Evolutionary conservation across 2,797 vertebrate species (phyloP), one percentile per base, ranked within the genome.

Genomic region (Catharus ustulatus): DNA sequence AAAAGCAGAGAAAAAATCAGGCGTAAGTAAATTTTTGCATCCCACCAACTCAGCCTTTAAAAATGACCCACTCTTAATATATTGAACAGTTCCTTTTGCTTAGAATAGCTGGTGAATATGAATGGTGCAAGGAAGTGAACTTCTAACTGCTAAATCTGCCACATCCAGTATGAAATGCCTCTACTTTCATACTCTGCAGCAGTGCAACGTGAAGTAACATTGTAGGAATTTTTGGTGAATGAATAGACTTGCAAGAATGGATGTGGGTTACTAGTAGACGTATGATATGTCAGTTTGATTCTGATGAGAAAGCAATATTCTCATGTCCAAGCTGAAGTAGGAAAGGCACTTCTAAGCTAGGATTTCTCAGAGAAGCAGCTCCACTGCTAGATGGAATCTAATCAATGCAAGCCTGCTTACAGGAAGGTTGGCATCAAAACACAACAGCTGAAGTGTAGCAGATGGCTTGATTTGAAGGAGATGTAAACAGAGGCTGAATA

Each of bases 371-470:
- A 87, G 93, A 88, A 86, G 79, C 85, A 91, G 57, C 93, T 91
- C 82, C 52, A 54, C 80, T 87, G 63, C 77, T 93, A 85, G 79
- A 84, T 93, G 94, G 96, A 96, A 96, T 94, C 79, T 84, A 63
- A 96, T 84, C 94, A 96, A 94, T 92, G 96, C 86, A 92, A 85
- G 90, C 77, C 71, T 95, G 72, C 94, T 95, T 91, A 74, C 96
- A 93, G 94, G 77, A 93, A 92, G 89, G 86, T 59, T 97, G 97
- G 96, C 97, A 97, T 95, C 89, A 92, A 93, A 95, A 95, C 89
- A 84, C 95, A 97, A 94, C 97, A 97, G 96, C 96, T 97, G 97
- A 97, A 97, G 79, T 81, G 89, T 92, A 97, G 96, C 97, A 97
- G 96, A 97, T 97, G 96, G 95, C 95, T 93, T 91, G 89, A 97